phyloP scores from a whole-genome alignment of 2,113 vertebrate species.

The Nanorana parkeri region DNA sequence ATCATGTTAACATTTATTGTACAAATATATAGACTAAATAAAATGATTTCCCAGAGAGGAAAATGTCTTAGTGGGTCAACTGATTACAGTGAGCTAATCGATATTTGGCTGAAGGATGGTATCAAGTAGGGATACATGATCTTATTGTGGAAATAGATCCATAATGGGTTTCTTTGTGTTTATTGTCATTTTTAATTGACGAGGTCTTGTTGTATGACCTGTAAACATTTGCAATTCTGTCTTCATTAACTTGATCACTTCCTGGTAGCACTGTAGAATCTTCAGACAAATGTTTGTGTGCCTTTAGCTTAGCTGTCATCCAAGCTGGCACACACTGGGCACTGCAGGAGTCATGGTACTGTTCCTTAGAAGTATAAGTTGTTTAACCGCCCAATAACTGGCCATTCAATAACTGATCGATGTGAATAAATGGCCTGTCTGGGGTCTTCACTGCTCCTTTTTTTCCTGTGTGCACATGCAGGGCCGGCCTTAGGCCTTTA shows the following conservation, averaged over 20 bases:
- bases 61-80: neutral
- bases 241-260: conserved; percentile 58
- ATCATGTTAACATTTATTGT: conserved; percentile 31
- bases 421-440: no score
- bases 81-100: conserved; percentile 15
- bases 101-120: no score
- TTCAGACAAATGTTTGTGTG: neutral
- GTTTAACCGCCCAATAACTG: neutral
- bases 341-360: conserved; percentile 6
- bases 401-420: conserved; percentile 4
- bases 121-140: neutral
- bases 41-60: neutral
- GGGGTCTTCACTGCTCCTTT: no score
- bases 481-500: no score
- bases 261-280: conserved; percentile 28
- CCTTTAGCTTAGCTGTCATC: conserved; percentile 10
- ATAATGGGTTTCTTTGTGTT: conserved; percentile 45
- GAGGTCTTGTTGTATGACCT: conserved; percentile 61
- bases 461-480: no score
- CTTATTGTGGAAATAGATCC: conserved; percentile 37
- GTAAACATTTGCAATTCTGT: conserved; percentile 67
- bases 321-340: neutral
- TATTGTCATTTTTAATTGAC: conserved; percentile 44
- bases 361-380: neutral
- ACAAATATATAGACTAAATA: conserved; percentile 18